A percentile compares a stretch with the other conserved stretches of the same genome.
phyloP scores from a whole-genome alignment of 2,888 invertebrate genomes.

The Caenorhabditis plicata region DNA sequence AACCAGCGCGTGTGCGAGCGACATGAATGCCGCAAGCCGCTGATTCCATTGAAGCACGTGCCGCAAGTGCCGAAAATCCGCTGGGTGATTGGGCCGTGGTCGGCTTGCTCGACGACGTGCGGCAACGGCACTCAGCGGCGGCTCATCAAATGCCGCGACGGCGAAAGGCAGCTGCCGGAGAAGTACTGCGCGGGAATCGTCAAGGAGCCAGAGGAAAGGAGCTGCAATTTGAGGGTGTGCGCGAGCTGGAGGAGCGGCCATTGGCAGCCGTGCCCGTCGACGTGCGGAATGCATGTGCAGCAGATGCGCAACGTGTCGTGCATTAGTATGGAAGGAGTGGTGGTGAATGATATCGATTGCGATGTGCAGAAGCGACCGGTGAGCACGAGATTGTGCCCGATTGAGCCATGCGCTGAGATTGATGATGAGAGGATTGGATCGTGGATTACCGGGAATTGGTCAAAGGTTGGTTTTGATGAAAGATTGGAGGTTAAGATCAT shows the following conservation, averaged over 20 bases:
- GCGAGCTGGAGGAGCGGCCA: slow-evolving; percentile 52
- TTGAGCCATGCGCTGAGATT: slow-evolving; percentile 49
- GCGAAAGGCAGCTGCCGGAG: slow-evolving; percentile 50
- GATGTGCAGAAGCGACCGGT: slow-evolving; percentile 40
- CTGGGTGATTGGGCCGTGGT: slow-evolving; percentile 62
- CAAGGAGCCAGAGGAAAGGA: slow-evolving; percentile 29
- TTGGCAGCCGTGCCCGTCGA: slow-evolving; percentile 63
- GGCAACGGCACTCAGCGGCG: slow-evolving; percentile 66
- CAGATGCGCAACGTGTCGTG: slow-evolving; percentile 52
- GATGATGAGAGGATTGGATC: slow-evolving; percentile 47
- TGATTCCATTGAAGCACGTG: background rate
- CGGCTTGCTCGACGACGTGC: slow-evolving; percentile 67
- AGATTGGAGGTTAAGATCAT: slow-evolving; percentile 1
- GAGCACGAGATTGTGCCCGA: slow-evolving; percentile 36
- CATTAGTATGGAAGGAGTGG: slow-evolving; percentile 22
- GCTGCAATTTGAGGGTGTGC: slow-evolving; percentile 52
- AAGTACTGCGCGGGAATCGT: slow-evolving; percentile 56
- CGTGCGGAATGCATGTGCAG: slow-evolving; percentile 53
- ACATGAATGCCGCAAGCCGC: slow-evolving; percentile 34
- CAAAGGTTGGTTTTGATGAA: slow-evolving; percentile 48
- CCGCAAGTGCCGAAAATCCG: slow-evolving; percentile 35
- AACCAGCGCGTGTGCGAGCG: slow-evolving; percentile 44
- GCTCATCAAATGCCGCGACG: slow-evolving; percentile 51
- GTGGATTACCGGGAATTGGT: slow-evolving; percentile 67
- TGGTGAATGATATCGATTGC: slow-evolving; percentile 39